Percentiles rank a stretch among this genome's conserved stretches.
phyloP scores from a whole-genome alignment of 2,113 vertebrate genomes.

The Phylloscopus trochiloides region DNA sequence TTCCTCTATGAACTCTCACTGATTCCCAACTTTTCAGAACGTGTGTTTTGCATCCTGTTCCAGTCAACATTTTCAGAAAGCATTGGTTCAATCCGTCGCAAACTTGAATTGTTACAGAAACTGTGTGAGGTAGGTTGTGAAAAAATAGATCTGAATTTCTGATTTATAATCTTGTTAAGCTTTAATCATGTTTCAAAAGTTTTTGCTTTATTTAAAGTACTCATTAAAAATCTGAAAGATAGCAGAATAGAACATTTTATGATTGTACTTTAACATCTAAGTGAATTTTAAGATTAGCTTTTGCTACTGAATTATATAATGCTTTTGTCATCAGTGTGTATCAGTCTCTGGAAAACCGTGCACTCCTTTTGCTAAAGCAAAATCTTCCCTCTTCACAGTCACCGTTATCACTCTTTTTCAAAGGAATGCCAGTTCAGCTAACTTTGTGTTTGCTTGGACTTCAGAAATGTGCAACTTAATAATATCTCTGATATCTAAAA shows the following conservation, averaged over 20 bases:
- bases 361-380: neutral
- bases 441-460: neutral
- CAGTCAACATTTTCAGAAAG: conserved; percentile 93
- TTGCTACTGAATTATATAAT: neutral
- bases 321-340: neutral
- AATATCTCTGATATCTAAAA: neutral
- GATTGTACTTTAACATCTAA: conserved; percentile 25
- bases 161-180: conserved; percentile 3
- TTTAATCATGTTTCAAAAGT: conserved; percentile 22
- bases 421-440: neutral
- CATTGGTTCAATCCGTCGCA: conserved; percentile 84
- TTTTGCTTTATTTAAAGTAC: neutral
- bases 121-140: conserved; percentile 84
- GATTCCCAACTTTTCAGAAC: conserved; percentile 93
- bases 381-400: neutral
- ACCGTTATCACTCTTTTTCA: neutral
- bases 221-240: conserved; percentile 5
- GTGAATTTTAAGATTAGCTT: neutral
- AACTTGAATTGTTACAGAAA: conserved; percentile 89
- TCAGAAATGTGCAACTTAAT: neutral
- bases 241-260: neutral
- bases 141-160: neutral
- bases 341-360: neutral
- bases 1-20: conserved; percentile 92
- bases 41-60: conserved; percentile 95